These are phyloP conservation scores for Vespertilio murinus DNA, from an alignment of 2,797 vertebrate species.

Conservation along the genomic window DNA sequence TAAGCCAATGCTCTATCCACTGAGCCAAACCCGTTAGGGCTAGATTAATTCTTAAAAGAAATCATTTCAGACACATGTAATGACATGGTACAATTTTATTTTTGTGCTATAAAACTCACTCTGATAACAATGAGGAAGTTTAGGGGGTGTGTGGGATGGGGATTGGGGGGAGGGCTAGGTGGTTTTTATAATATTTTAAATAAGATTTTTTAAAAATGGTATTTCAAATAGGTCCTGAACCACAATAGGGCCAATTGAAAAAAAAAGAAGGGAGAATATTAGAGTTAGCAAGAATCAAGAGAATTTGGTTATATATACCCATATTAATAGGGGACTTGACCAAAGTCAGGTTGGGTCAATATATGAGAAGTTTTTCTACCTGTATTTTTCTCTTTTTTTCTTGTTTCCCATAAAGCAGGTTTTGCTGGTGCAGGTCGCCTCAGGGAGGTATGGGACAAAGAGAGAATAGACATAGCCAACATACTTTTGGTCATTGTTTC, in stretches of 20 bases:
- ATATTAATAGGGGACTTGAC: not conserved
- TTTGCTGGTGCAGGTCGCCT: not conserved
- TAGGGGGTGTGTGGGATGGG: not conserved
- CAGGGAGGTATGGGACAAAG: not conserved
- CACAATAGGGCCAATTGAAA: not conserved
- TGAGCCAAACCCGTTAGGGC: no score
- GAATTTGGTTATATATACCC: not conserved
- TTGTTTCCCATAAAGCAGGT: not conserved
- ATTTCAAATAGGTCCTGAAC: not conserved
- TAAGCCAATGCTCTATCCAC: no score
- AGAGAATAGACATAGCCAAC: not conserved
- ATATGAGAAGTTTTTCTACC: not conserved
- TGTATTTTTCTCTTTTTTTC: not conserved
- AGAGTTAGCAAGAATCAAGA: not conserved
- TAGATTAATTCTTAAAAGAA: not conserved
- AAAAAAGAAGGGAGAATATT: not conserved
- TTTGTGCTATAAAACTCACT: not conserved
- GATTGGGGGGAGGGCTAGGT: rapidly evolving
- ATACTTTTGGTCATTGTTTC: not conserved
- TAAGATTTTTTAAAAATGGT: not conserved
- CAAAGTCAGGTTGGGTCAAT: not conserved
- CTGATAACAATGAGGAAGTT: not conserved
- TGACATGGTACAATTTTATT: not conserved
- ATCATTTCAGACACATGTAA: not conserved
- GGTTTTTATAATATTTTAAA: not conserved